Conservation (phyloP, 1,140 invertebrate genomes). For the Melanaphis sacchari region DNA sequence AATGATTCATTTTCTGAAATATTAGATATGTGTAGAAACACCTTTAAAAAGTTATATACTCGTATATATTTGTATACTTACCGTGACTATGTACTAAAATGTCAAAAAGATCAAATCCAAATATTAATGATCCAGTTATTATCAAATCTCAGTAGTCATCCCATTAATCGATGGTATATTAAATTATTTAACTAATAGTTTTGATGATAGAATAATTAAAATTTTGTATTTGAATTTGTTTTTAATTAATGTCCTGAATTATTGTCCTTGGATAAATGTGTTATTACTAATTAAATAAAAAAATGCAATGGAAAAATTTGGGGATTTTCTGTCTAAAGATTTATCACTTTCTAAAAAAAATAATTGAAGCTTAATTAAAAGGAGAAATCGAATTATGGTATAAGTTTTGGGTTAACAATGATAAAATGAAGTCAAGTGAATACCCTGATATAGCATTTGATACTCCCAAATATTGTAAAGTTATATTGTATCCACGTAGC, state of each 20-base stretch:
- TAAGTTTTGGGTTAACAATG: not conserved
- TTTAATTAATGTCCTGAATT: no score
- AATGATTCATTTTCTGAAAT: no score
- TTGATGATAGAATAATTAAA: not conserved
- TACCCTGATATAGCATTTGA: not conserved
- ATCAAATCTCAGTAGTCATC: not conserved
- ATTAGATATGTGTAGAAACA: not conserved
- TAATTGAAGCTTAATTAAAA: not conserved
- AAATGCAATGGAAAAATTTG: not conserved
- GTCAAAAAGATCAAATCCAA: not conserved
- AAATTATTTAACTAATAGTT: not conserved
- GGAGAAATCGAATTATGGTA: not conserved
- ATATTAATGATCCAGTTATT: not conserved
- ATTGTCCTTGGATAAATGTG: not conserved
- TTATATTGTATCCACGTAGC: no score
- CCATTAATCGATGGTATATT: not conserved
- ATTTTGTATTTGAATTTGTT: not conserved
- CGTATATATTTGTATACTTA: not conserved
- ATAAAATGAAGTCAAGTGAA: not conserved
- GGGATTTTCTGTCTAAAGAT: not conserved
- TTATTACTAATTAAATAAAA: slow-evolving; percentile 8
- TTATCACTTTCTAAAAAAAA: not conserved
- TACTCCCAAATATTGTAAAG: no score
- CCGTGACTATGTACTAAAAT: not conserved
- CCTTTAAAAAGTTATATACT: not conserved